Evolutionary conservation across 1,140 invertebrate species (phyloP).

Genomic region (Lucilia sericata): DNA sequence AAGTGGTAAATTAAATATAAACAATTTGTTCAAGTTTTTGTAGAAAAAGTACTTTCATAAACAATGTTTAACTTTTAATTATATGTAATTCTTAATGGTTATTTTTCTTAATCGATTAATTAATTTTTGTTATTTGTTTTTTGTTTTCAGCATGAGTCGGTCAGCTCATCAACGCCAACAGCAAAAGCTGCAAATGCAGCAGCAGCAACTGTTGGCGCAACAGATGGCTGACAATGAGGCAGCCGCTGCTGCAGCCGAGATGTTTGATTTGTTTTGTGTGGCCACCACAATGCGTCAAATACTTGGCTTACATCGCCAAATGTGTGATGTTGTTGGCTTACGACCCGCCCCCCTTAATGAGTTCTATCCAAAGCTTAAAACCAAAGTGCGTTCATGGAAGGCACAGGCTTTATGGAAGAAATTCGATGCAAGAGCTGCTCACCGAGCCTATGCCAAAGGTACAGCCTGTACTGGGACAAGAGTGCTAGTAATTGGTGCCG

Average conservation of each 20-base stretch:
- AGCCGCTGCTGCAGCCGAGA: conserved; percentile 81
- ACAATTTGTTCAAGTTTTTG: too few relatives aligned
- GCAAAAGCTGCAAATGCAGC: conserved; percentile 81
- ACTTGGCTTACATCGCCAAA: conserved; percentile 83
- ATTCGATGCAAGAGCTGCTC: conserved; percentile 91
- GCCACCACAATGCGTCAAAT: conserved; percentile 94
- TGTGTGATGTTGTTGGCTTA: conserved; percentile 88
- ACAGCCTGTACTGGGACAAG: conserved; percentile 85
- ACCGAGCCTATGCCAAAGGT: conserved; percentile 92
- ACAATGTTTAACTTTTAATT: too few relatives aligned
- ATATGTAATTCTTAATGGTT: too few relatives aligned
- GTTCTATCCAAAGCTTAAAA: conserved; percentile 91
- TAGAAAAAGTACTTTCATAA: too few relatives aligned
- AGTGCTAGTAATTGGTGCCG: conserved; percentile 93
- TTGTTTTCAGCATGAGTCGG: conserved; percentile 52
- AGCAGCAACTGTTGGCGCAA: conserved; percentile 68
- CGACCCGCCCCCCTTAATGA: conserved; percentile 85
- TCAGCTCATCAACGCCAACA: conserved; percentile 68
- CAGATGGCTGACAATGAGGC: conserved; percentile 69
- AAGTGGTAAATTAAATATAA: not conserved
- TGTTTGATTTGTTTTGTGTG: conserved; percentile 92
- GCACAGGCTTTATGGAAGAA: conserved; percentile 95
- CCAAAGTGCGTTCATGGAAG: conserved; percentile 86
- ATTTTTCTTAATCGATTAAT: not conserved
- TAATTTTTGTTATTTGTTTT: not conserved